Base-by-base conservation (phyloP, 2,888 invertebrate genomes). In the Chorisops tibialis region DNA sequence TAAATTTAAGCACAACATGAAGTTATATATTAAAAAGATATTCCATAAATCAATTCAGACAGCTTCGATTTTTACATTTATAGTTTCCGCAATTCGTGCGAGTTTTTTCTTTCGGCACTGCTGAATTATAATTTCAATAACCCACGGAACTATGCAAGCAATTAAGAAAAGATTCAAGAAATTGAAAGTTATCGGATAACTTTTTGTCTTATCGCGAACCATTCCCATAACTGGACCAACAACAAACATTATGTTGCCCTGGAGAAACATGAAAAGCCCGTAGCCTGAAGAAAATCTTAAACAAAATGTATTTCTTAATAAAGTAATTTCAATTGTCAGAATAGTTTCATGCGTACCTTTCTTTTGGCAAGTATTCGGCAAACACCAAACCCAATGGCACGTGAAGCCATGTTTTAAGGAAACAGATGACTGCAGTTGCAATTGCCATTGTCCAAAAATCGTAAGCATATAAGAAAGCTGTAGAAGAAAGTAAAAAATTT, bases 221-320 rank as follows among this genome's bases (percentile, higher is more conserved):
- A 80, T 74, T 82, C 89, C 88, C 69, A 87, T 84, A 60, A 88
- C 72, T 2, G 87, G 86, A 51, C 88, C 87, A 59, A 87, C 82
- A n/a, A 85, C 68, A 35, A 88, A 81, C 74, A 85, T 85, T 4
- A 86, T 80, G 21, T 84, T 77, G 1, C 89, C 90, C 65, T 85
- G 86, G 62, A 89, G 83, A 19, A 89, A 82, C 73, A 88, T 87
- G 69, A 85, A 88, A 41, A 90, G 75, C 0, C 89, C 87, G 69
- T 88, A 83, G 0, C 89, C 89, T 1, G 87, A 86, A 6, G 88
- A 84, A 70, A 88, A 89, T 68, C 86, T 77, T 52, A 38, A 16
- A 30, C 5, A 30, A 52, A 18, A 19, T 4, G n/a, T 0, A 59
- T 61, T 43, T 52, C 21, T n/a, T n/a, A 30, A 7, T 18, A 9